These are phyloP conservation scores for Zaprionus taronus DNA, from an alignment of 1,140 invertebrate genomes.

Conservation along the genomic window DNA sequence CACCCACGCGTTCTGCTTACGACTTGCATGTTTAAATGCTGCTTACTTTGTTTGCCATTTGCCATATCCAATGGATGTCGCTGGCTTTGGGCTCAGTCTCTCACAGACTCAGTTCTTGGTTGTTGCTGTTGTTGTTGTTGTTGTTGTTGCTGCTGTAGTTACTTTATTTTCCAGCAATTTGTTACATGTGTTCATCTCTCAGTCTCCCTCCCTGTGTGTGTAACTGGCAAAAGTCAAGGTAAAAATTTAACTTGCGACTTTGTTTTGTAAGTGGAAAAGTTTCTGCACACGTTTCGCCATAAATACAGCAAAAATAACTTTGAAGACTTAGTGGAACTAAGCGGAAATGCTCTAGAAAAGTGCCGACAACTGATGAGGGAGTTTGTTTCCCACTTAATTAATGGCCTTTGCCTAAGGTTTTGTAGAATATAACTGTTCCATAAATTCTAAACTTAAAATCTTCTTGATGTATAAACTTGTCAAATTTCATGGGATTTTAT, in stretches of 20 bases:
- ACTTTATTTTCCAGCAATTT: slow-evolving; percentile 74
- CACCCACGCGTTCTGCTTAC: slow-evolving; percentile 70
- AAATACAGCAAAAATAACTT: slow-evolving; percentile 44
- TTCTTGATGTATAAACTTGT: too few relatives aligned
- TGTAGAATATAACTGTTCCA: too few relatives aligned
- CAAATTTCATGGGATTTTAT: too few relatives aligned
- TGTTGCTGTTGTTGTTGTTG: not conserved
- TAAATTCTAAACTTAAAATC: too few relatives aligned
- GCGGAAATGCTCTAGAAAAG: slow-evolving; percentile 35
- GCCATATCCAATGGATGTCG: slow-evolving; percentile 17
- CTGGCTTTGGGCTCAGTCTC: slow-evolving; percentile 26
- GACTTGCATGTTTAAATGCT: slow-evolving; percentile 68
- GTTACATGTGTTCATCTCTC: slow-evolving; percentile 35
- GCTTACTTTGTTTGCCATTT: slow-evolving; percentile 70
- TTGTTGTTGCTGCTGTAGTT: slow-evolving; percentile 29
- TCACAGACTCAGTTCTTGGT: not conserved
- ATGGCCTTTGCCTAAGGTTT: too few relatives aligned
- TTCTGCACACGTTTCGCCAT: slow-evolving; percentile 67
- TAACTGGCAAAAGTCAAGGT: slow-evolving; percentile 69
- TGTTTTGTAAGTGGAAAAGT: slow-evolving; percentile 77
- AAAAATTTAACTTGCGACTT: slow-evolving; percentile 66
- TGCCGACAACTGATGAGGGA: not conserved
- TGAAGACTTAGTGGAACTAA: slow-evolving; percentile 16
- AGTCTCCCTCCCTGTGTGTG: not conserved
- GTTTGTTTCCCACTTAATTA: not conserved